Percentiles rank a stretch among this genome's conserved stretches.
These are phyloP conservation scores for Nannospalax galili DNA, from an alignment of 2,113 vertebrate species.

Conservation along the genomic window DNA sequence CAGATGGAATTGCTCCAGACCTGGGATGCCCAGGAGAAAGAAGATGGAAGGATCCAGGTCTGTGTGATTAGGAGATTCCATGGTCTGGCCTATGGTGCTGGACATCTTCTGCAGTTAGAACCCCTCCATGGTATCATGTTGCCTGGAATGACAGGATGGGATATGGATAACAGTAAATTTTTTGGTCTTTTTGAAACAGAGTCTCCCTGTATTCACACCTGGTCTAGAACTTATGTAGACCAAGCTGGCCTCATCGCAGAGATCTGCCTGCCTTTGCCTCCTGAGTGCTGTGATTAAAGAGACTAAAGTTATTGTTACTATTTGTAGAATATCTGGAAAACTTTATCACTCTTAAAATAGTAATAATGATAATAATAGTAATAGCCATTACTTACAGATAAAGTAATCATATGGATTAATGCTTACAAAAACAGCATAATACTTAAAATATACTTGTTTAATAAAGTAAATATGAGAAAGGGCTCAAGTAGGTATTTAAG, in stretches of 20 bases:
- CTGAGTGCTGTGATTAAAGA: neutral
- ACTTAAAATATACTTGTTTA: neutral
- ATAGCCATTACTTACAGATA: neutral
- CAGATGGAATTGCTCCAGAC: conserved; percentile 71
- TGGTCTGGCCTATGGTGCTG: neutral
- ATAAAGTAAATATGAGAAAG: neutral
- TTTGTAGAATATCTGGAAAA: neutral
- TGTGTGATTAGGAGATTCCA: conserved; percentile 71
- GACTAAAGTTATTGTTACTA: neutral
- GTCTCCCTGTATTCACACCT: too few relatives aligned
- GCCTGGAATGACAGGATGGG: conserved; percentile 50
- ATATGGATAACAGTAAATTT: neutral
- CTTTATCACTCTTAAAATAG: neutral
- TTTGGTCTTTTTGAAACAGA: too few relatives aligned
- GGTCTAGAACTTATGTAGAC: too few relatives aligned
- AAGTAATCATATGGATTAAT: neutral
- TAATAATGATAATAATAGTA: neutral
- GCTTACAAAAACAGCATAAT: neutral
- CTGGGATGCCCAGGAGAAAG: conserved; percentile 80
- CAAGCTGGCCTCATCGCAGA: too few relatives aligned
- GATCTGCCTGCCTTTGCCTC: too few relatives aligned
- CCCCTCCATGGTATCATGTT: neutral
- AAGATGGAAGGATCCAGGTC: conserved; percentile 65
- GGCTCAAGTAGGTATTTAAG: neutral
- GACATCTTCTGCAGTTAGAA: conserved; percentile 13